A percentile compares a stretch with the other conserved stretches of the same genome.
Evolutionary conservation across 2,888 invertebrate species (phyloP).

Genomic region (Drosophila cyrtoloma): DNA sequence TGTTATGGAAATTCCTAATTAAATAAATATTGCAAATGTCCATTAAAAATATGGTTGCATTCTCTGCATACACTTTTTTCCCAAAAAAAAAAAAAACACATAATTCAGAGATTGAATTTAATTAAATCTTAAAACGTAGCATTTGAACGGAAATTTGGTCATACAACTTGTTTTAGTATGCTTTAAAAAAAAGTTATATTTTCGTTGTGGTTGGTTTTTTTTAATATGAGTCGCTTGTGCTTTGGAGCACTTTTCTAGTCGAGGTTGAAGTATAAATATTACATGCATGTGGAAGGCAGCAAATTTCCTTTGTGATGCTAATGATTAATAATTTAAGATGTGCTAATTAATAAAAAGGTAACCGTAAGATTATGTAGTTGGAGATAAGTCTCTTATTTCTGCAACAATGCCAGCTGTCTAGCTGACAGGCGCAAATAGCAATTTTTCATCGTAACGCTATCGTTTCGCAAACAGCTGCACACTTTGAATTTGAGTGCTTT

Average conservation of each 20-base stretch:
- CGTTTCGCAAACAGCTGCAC: neutral
- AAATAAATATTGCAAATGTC: neutral
- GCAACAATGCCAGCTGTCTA: neutral
- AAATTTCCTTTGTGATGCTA: neutral
- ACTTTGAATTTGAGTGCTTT: conserved; percentile 30
- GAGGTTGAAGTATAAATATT: neutral
- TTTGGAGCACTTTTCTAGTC: fast-evolving
- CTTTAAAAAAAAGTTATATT: neutral
- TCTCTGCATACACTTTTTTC: neutral
- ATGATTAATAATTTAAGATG: neutral
- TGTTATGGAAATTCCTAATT: neutral
- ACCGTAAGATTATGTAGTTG: neutral
- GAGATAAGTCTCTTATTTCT: neutral
- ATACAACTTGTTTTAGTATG: neutral
- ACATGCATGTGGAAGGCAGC: neutral
- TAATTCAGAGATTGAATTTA: neutral
- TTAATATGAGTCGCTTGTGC: neutral
- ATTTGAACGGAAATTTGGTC: neutral
- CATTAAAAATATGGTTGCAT: neutral
- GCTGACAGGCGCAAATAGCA: conserved; percentile 3
- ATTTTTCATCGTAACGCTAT: conserved; percentile 28
- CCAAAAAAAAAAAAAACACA: neutral
- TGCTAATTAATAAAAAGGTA: neutral
- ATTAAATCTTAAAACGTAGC: neutral
- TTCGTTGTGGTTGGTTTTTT: neutral